Base-by-base conservation (phyloP, 2,113 vertebrate genomes). In the Malaclemys terrapin region DNA sequence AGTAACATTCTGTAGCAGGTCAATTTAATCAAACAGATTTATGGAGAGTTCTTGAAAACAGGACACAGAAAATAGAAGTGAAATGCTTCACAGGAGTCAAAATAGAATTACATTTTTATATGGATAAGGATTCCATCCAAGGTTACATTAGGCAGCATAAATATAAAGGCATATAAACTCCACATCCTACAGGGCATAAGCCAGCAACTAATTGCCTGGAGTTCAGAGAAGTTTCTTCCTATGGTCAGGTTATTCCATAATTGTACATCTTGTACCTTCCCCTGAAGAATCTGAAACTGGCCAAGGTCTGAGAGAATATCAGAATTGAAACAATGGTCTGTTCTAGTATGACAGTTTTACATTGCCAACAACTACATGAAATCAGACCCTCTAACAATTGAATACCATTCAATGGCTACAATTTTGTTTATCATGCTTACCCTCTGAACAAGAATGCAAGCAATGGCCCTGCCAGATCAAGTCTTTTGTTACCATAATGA, bases 401-500 rank as follows among this genome's bases (percentile, higher is more conserved):
- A 72, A 72, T 72, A 72, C 31, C 6, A 81, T 80, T 65, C 69
- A 80, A 49, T 56, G 85, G 27, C 29, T 49, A 53, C 2, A 9
- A 92, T 72, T 0, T 0, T 5, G 38, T 9, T 20, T 50, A 8
- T n/a, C 57, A 24, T 80, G 80, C 97, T 98, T 98, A 99, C 99
- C 99, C 99, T 98, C 99, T 98, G 96, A 99, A 99, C 45, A 99
- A 98, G 96, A 99, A 99, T 12, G 99, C 99, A 93, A 99, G 95
- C 1, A 99, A 97, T 0, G 99, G 99, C 31, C 99, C 99, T 5
- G 99, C 99, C n/a, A 99, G 99, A 98, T 99, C 99, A 97, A 99
- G 98, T 91, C 99, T 99, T 98, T 99, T 99, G 98, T 99, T 99
- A 95, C 99, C 99, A 62, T 99, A 99, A 96, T 99, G 99, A 99